Evolutionary conservation across 2,888 invertebrate genomes (phyloP), one percentile per base, ranked within the genome.

Genomic region (Diarsia dahlii): DNA sequence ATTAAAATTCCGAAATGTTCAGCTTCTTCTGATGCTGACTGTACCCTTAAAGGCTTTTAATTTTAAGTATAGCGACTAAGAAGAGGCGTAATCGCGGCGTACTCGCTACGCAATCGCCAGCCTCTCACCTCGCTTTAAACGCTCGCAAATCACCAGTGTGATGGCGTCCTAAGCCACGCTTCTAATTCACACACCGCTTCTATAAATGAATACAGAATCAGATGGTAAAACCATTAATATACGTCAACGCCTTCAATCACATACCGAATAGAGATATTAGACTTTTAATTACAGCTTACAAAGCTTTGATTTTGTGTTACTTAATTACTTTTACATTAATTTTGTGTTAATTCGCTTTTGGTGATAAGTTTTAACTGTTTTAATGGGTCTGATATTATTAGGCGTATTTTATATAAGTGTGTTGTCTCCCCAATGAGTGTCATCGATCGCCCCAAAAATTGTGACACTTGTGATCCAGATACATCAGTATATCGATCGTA

Each of bases 141-240:
- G 9, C 13, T 58, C 15, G 28, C 0, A 60, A 34, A 34, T 34
- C 18, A 9, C 60, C 45, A 63, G 15, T 63, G 45, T 63, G 63
- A n/a, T 4, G n/a, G 50, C 46, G 50, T 39, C 75, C 56, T 71
- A 77, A 80, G 72, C 72, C 67, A n/a, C 60, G 71, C 71, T 76
- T 71, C 69, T 86, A 86, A 87, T 84, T 86, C 76, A 78, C 78
- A 86, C 34, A 67, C 73, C 78, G 18, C 80, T 64, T 34, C 60
- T 62, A 60, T 71, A 72, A 71, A 82, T 75, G 75, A 75, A 70
- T 69, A 75, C 74, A 66, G 45, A 63, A 63, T 63, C 63, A 63
- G 66, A 69, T 71, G 78, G 34, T 78, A 23, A 46, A 87, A 80
- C 71, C 76, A 80, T 85, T 83, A 76, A 76, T 76, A 73, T 34